Conservation (phyloP, 1,140 invertebrate species). For the Homalodisca vitripennis region DNA sequence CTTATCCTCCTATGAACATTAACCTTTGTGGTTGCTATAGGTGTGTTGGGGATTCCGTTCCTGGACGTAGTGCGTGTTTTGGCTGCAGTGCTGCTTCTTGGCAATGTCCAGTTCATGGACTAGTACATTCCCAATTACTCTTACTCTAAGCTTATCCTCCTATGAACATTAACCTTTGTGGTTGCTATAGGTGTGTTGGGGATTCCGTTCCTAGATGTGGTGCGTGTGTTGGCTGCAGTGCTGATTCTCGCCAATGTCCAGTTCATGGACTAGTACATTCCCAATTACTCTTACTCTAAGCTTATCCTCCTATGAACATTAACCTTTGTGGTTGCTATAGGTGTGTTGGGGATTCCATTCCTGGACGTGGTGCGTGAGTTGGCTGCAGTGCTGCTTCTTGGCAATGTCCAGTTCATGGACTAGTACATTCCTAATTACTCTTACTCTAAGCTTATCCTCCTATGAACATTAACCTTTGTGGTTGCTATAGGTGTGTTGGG, state of each 20-base stretch:
- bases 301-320: no score
- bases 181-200: slow-evolving; percentile 81
- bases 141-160: no score
- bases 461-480: no score
- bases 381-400: slow-evolving; percentile 85
- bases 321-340: no score
- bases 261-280: slow-evolving; percentile 75
- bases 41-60: no score
- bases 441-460: no score
- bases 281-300: no score
- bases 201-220: slow-evolving; percentile 91
- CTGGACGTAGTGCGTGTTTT: slow-evolving; percentile 89
- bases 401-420: slow-evolving; percentile 84
- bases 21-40: no score
- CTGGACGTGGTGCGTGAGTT: slow-evolving; percentile 89
- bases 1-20: no score
- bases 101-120: slow-evolving; percentile 84
- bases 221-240: slow-evolving; percentile 86
- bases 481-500: slow-evolving; percentile 81
- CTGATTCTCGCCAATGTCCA: slow-evolving; percentile 88
- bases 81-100: slow-evolving; percentile 84
- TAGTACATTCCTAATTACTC: no score
- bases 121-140: no score
- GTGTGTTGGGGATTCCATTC: slow-evolving; percentile 88
- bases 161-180: no score